Percentiles rank a stretch among this genome's conserved stretches.
Conservation (phyloP, 2,797 vertebrate genomes). For the Arctocebus calabarensis region DNA sequence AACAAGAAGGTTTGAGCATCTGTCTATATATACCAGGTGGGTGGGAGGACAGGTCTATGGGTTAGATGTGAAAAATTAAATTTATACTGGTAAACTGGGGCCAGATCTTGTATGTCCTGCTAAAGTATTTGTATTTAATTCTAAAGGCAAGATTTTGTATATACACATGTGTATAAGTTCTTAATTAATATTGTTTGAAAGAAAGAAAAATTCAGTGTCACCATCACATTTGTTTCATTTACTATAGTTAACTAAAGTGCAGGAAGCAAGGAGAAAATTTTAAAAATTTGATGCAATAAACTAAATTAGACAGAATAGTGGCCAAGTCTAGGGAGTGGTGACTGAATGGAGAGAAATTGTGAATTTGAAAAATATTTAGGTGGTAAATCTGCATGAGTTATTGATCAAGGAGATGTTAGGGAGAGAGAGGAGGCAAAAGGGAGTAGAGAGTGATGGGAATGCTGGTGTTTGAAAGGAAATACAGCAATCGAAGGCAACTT, state of each 20-base stretch:
- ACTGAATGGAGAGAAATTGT: not conserved
- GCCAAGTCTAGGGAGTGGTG: not conserved
- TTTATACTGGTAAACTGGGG: not conserved
- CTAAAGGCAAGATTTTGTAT: not conserved
- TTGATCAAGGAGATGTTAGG: not conserved
- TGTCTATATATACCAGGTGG: not conserved
- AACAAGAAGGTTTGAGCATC: not conserved
- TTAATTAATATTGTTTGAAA: not conserved
- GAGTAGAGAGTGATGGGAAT: not conserved
- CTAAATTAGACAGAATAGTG: not conserved
- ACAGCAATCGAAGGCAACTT: not conserved
- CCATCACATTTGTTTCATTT: constrained; percentile 11
- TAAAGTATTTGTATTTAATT: not conserved
- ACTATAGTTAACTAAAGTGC: not conserved
- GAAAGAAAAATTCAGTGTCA: not conserved
- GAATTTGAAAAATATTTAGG: not conserved
- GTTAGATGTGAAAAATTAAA: not conserved
- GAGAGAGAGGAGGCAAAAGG: not conserved
- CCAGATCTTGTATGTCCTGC: not conserved
- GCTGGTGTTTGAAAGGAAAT: not conserved
- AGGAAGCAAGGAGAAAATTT: not conserved
- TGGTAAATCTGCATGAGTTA: not conserved
- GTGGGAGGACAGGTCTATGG: not conserved
- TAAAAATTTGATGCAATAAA: not conserved
- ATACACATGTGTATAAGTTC: not conserved